Base-by-base conservation (phyloP, 2,797 vertebrate genomes). In the Echeneis naucrates region DNA sequence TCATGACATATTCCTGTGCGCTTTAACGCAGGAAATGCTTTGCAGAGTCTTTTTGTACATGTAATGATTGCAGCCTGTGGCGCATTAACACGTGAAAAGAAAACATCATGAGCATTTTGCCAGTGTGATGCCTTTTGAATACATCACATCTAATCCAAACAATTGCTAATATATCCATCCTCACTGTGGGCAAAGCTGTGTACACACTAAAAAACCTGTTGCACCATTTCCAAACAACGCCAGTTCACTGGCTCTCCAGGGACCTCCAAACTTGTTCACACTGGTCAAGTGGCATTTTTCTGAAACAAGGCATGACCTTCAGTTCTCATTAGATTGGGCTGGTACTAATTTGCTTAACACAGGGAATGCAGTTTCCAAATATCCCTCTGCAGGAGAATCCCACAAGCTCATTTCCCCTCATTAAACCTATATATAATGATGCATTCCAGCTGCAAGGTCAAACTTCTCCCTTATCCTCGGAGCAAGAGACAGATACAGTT, bases 21-120 rank as follows among this genome's bases (percentile, higher is more conserved):
- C 42, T 19, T 75, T 40, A 60, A 61, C 62, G 62, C 48, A 57
- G 69, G 11, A 68, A 62, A 56, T 30, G n/a, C 66, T 72, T 80
- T 72, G 70, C 47, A 75, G 64, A 55, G 62, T 78, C 62, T 68
- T 23, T 16, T 57, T 72, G 83, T 83, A 85, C 84, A 14, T 83
- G 62, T 54, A 83, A 88, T 73, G 75, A 72, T 74, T 78, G 19
- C 14, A 19, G 81, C 73, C 78, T 72, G 75, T 80, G 75, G 72
- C 2, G 68, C 88, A 86, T 89, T 67, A 79, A 78, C 84, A 85
- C 75, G 67, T 88, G 84, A 47, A 77, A 67, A 52, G 78, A 87
- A 88, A 88, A 73, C 84, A 88, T 86, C 79, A 86, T 80, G 82
- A 90, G 83, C 59, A 5, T 74, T 75, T 81, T 82, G 50, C 54